Percentiles rank a stretch among this genome's conserved stretches.
phyloP scores from a whole-genome alignment of 2,888 invertebrate genomes.

The Pyrocoelia pectoralis region DNA sequence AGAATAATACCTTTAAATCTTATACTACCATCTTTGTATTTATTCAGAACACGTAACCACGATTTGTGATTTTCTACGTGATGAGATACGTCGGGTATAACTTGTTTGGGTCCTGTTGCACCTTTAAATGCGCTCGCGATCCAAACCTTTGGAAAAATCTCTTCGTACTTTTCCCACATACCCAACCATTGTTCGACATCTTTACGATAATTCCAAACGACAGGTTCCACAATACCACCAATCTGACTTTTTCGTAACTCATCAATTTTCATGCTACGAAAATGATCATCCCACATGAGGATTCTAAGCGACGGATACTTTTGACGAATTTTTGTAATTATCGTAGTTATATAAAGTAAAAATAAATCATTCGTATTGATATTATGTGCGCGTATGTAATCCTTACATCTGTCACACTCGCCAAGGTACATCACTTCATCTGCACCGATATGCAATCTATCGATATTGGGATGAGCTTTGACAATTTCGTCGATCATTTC shows the following conservation, averaged over 20 bases:
- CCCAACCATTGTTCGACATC: constrained; percentile 56
- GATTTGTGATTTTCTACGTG: constrained; percentile 76
- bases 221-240: constrained; percentile 67
- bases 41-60: constrained; percentile 71
- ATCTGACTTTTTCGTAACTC: constrained; percentile 60
- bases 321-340: constrained; percentile 62
- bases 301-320: constrained; percentile 64
- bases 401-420: constrained; percentile 67
- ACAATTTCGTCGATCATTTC: constrained; percentile 78
- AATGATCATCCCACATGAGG: constrained; percentile 87
- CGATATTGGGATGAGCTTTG: constrained; percentile 62
- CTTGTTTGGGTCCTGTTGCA: constrained; percentile 65
- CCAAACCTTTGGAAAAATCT: constrained; percentile 76
- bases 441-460: constrained; percentile 76
- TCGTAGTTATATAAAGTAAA: constrained; percentile 66
- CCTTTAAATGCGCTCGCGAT: constrained; percentile 88
- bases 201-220: constrained; percentile 75
- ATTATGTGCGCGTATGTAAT: constrained; percentile 50
- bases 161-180: constrained; percentile 66
- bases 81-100: constrained; percentile 65
- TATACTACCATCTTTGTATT: constrained; percentile 61
- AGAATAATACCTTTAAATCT: constrained; percentile 71
- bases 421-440: constrained; percentile 83
- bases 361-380: constrained; percentile 68
- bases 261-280: constrained; percentile 65